Conservation (phyloP, 2,888 invertebrate genomes). For the Euphydryas editha region DNA sequence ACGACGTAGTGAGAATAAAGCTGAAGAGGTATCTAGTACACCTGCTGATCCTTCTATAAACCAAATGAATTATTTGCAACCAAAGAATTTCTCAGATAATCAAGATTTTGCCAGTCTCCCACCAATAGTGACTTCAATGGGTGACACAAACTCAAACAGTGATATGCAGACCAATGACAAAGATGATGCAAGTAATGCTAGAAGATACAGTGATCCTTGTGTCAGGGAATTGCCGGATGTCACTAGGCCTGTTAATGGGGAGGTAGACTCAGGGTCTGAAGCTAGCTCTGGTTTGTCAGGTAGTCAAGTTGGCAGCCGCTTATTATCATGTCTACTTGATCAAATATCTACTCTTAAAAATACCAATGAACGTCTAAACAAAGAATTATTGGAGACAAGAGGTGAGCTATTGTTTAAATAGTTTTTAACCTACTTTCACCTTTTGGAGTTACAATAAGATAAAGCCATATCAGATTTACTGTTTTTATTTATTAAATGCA, state of each 20-base stretch:
- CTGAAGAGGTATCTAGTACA: constrained; percentile 62
- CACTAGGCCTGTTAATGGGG: constrained; percentile 72
- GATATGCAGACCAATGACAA: constrained; percentile 75
- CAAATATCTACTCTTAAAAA: constrained; percentile 89
- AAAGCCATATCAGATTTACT: neutral
- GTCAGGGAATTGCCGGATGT: constrained; percentile 78
- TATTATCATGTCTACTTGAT: constrained; percentile 86
- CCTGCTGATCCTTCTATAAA: constrained; percentile 52
- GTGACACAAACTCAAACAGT: constrained; percentile 76
- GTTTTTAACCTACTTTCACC: neutral
- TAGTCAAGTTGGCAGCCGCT: constrained; percentile 82
- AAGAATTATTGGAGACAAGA: constrained; percentile 89
- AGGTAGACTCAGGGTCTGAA: constrained; percentile 80
- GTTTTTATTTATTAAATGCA: neutral
- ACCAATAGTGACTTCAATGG: constrained; percentile 85
- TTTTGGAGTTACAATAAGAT: neutral
- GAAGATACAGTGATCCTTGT: constrained; percentile 88
- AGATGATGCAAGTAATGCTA: constrained; percentile 78
- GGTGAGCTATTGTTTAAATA: constrained; percentile 66
- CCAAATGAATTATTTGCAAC: constrained; percentile 63
- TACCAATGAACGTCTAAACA: constrained; percentile 88
- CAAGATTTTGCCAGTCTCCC: constrained; percentile 88
- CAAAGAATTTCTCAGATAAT: constrained; percentile 71
- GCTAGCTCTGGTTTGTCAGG: constrained; percentile 80
- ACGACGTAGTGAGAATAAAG: constrained; percentile 61